Base-by-base conservation (phyloP, 2,888 invertebrate genomes). In the Chrysotoxum bicinctum region DNA sequence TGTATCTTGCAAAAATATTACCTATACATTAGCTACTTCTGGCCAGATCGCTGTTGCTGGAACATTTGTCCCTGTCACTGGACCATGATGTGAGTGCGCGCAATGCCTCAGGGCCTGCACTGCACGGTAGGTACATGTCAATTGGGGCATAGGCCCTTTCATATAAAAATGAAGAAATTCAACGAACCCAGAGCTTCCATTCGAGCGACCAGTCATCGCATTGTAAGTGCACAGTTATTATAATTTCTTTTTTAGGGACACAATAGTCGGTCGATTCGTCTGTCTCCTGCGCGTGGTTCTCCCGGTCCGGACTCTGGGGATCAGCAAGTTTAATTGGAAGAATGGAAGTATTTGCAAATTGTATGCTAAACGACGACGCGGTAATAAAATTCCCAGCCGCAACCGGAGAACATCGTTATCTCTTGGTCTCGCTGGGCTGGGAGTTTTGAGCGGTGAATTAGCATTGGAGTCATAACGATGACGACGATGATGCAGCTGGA, bases 101-200 rank as follows among this genome's bases (percentile, higher is more conserved):
- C 12, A 37, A 9, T 66, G 50, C 64, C 72, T 8, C 45, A 37
- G 58, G 23, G 23, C 21, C 35, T 60, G 56, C 70, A 50, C 68
- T 69, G 54, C 54, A 76, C 56, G 60, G 85, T 76, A 64, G 66
- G 85, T 85, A 85, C 85, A 85, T 81, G 85, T 81, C 85, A 85
- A 85, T 81, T 85, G 85, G 62, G 52, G 43, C 37, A 62, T 43
- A 69, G 62, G 50, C 72, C 85, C 73, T 85, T 62, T 80, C 81
- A 81, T 85, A 85, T 76, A 85, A 85, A 85, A 85, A 85, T 85
- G 85, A 85, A 85, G 85, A 81, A 81, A 81, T 77, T 81, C 81
- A 62, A 81, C 32, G 62, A 56, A 35, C 58, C 16, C 58, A 37
- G 40, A 30, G 21, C 58, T 56, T 56, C 35, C 6, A 56, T 35